Evolutionary conservation across 2,797 vertebrate species (phyloP), one percentile per base, ranked within the genome.

Genomic region (Scleropages formosus): DNA sequence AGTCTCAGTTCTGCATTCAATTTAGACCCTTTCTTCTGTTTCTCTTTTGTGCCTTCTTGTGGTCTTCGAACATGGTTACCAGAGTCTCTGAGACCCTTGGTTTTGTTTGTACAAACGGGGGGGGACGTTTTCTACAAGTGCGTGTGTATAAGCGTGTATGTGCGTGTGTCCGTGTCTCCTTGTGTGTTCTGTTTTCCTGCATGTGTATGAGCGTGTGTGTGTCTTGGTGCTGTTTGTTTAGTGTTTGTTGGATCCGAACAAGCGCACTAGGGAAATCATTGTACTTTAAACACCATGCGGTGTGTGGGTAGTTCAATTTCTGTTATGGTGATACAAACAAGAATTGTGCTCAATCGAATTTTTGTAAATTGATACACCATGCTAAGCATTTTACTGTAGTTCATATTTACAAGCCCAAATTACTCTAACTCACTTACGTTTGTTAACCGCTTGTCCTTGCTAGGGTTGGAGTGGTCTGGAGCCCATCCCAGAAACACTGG

Each of bases 241-340:
- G 20, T n/a, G 44, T 24, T 73, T 62, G 69, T 58, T 72, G 69
- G 24, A 26, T 27, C 26, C 64, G 69, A 26, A 53, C 12, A 49
- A 49, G 24, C 49, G 20, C 51, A 58, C 47, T 15, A 24, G 20
- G 24, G 31, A 61, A 73, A 62, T 58, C 58, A 61, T 59, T 71
- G 68, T 59, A 61, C 27, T 60, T 73, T 61, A 73, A 73, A 73
- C 71, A 68, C 18, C 10, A 61, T 22, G n/a, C 66, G 62, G 63
- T 56, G 44, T 65, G 53, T 26, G 51, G 60, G 49, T 68, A 39
- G 24, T 51, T 68, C 20, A 66, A 51, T n/a, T 67, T 67, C 65
- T 67, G 26, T 61, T 61, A 26, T 61, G 65, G 65, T 39, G 20
- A 47, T 67, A 20, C 65, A 67, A 67, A 67, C 39, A 67, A 67